Evolutionary conservation across 2,888 invertebrate species (phyloP), one percentile per base, ranked within the genome.

Genomic region (Cryptocephalus moraei): DNA sequence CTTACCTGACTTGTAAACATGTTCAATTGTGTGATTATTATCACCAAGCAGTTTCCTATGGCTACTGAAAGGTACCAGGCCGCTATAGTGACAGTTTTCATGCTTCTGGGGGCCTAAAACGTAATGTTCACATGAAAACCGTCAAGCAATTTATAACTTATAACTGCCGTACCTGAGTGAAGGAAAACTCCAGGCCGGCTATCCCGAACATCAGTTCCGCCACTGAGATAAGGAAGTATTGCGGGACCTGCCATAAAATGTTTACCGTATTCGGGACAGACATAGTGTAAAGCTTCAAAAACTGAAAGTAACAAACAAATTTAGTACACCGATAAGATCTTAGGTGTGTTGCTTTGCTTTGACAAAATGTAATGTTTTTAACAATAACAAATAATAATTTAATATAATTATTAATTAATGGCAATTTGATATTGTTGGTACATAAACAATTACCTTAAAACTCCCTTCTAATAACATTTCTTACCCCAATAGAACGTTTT

Each of bases 121-220:
- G n/a, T n/a, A 39, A 41, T 11, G 12, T 12, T 12, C 4, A 12
- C 2, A 36, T 36, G 9, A 36, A 4, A 36, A n/a, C 12, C 22
- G 39, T 41, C 13, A 13, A 22, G 12, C 4, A 11, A 45, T 8
- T 12, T 8, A 32, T 39, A 44, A 13, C n/a, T 9, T 43, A 43
- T 34, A 10, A 31, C n/a, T n/a, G n/a, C n/a, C n/a, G n/a, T 36
- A 79, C 86, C 76, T 88, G 84, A 3, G 86, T 85, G 63, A 89
- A 91, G 1, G 89, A 84, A 68, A 91, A 91, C 61, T 86, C 83
- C 13, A 90, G 72, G 0, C 90, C 91, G 2, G 89, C 86, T 8
- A 90, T 81, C 1, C 86, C 86, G 63, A 91, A 86, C 75, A 91
- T 79, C 40, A 90, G 82, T 71, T 91, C 91, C 0, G 85, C 89